Percentiles rank a stretch among this genome's conserved stretches.
Evolutionary conservation across 2,888 invertebrate species (phyloP).

Genomic region (Erpobdella octoculata): DNA sequence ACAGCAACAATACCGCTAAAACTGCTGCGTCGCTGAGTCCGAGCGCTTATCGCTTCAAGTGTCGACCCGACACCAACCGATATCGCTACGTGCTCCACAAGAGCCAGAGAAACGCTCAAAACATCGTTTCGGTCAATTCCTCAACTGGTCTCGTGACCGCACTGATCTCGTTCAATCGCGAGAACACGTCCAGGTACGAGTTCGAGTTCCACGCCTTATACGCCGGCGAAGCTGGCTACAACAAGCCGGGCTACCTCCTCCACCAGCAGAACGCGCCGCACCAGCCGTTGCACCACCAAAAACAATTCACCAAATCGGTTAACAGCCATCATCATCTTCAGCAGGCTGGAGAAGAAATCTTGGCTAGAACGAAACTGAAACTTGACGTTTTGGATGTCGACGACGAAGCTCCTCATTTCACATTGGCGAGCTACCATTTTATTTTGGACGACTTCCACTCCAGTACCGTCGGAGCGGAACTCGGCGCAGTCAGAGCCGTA

Average conservation of each 20-base stretch:
- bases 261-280: background rate
- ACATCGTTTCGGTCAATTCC: background rate
- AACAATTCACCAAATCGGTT: background rate
- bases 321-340: too few species aligned
- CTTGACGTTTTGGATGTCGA: slow-evolving; percentile 12
- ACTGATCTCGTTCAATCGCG: slow-evolving; percentile 15
- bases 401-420: slow-evolving; percentile 12
- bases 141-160: slow-evolving; percentile 5
- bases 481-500: slow-evolving; percentile 17
- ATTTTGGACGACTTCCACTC: background rate
- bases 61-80: too few species aligned
- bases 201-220: slow-evolving; percentile 4
- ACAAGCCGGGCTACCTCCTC: background rate
- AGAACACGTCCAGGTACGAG: background rate
- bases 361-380: slow-evolving; percentile 13
- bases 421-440: background rate
- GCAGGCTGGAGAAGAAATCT: background rate
- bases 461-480: background rate
- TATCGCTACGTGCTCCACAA: background rate
- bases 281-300: background rate
- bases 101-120: background rate
- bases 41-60: background rate
- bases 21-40: background rate
- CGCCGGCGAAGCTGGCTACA: background rate
- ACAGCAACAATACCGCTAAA: background rate